Base-by-base conservation (phyloP, 2,113 vertebrate species). In the Malurus cyaneus region DNA sequence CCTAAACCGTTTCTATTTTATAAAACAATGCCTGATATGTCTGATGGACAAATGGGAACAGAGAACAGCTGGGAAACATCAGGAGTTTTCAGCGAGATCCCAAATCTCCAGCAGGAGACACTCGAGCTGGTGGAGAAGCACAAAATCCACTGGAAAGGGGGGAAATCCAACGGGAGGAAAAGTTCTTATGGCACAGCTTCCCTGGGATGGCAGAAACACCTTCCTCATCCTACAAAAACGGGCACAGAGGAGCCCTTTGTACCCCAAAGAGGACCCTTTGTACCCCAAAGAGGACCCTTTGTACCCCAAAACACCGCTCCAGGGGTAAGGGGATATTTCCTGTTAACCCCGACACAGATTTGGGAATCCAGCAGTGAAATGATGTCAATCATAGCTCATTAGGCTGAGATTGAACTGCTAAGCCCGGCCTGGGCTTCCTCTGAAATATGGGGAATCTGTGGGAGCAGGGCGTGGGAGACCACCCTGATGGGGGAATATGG, bases 351-450 rank as follows among this genome's bases (percentile, higher is more conserved):
- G 2, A 44, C 32, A 8, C 93, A 70, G 50, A 86, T 60, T 44
- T 44, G 67, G 31, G 57, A 82, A 89, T 69, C 89, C 90, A 39
- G 77, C 86, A 86, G 94, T 96, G 89, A 94, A 82, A 96, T 96
- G 17, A 80, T 87, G 54, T 96, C 91, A 95, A 92, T 92, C 86
- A 93, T 87, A 95, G 83, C 82, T 97, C 93, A 86, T 95, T 66
- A 96, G 77, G 78, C 90, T 94, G 67, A 42, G 61, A 65, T 91
- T 77, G 29, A 46, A 59, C 89, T 93, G 92, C 77, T 86, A 96
- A 29, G 78, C 81, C 78, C 7, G 41, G 80, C 88, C 80, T 23
- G 42, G 86, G 89, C 29, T 73, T 69, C 88, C 94, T 92, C 77
- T 59, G 39, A 66, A 81, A 41, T 66, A 67, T 8, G 32, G 46